A percentile compares a stretch with the other conserved stretches of the same genome.
Conservation (phyloP, 2,797 vertebrate genomes). For the Eulemur albifrons region DNA sequence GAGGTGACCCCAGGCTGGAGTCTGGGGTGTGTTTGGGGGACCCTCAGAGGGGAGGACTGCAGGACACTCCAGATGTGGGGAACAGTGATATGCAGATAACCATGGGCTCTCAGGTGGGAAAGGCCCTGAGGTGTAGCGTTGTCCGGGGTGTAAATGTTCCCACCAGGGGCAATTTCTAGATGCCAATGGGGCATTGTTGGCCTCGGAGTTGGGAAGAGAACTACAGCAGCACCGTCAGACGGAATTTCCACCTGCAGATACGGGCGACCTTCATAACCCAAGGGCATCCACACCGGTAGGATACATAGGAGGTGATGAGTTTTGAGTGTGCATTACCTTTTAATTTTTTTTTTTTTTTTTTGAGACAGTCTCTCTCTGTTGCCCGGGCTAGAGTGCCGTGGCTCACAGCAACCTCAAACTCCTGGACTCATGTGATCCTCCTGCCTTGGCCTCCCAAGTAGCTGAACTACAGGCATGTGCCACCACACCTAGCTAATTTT, state of each 20-base stretch:
- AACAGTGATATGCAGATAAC: background rate
- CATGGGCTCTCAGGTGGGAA: background rate
- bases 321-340: background rate
- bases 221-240: rapidly evolving
- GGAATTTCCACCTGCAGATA: background rate
- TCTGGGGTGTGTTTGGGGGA: no score
- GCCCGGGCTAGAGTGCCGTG: no score
- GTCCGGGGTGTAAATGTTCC: background rate
- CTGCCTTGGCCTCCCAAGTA: no score
- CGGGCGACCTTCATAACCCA: rapidly evolving
- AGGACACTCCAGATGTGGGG: background rate
- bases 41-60: background rate
- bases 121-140: background rate
- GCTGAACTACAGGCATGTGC: no score
- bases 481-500: background rate
- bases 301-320: background rate
- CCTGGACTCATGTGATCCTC: no score
- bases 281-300: background rate
- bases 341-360: background rate
- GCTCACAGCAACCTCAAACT: no score
- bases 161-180: background rate
- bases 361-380: no score
- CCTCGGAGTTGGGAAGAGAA: background rate
- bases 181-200: rapidly evolving
- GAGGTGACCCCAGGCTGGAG: background rate